A percentile compares a stretch with the other conserved stretches of the same genome.
These are phyloP conservation scores for Catharus ustulatus DNA, from an alignment of 2,797 vertebrate species.

Conservation along the genomic window DNA sequence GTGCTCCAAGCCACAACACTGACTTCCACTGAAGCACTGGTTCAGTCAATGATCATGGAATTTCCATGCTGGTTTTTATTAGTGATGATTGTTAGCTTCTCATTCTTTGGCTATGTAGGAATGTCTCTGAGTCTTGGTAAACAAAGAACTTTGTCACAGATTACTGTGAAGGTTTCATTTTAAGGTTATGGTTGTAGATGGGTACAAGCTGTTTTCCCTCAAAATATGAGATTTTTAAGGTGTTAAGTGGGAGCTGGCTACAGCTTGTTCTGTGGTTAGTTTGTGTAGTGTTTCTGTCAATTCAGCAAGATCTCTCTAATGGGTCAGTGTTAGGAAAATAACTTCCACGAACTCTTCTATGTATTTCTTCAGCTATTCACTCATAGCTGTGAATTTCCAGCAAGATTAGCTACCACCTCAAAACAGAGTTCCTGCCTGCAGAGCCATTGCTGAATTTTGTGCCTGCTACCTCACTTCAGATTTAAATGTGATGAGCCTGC, in stretches of 20 bases:
- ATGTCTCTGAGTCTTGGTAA: not conserved
- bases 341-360: not conserved
- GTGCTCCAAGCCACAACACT: fast-evolving
- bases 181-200: fast-evolving
- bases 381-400: too few relatives aligned
- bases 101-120: not conserved
- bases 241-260: not conserved
- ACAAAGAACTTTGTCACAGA: too few relatives aligned
- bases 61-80: not conserved
- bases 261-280: not conserved
- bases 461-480: not conserved
- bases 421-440: not conserved
- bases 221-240: not conserved
- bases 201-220: not conserved
- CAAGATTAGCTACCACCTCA: fast-evolving
- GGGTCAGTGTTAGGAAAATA: not conserved
- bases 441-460: fast-evolving
- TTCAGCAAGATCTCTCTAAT: too few relatives aligned
- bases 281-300: not conserved
- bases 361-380: not conserved
- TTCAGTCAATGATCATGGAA: fast-evolving
- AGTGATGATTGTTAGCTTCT: not conserved
- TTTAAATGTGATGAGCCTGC: too few relatives aligned
- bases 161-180: not conserved
- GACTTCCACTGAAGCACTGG: not conserved